phyloP scores from a whole-genome alignment of 2,888 invertebrate genomes.

The Caenorhabditis wallacei region DNA sequence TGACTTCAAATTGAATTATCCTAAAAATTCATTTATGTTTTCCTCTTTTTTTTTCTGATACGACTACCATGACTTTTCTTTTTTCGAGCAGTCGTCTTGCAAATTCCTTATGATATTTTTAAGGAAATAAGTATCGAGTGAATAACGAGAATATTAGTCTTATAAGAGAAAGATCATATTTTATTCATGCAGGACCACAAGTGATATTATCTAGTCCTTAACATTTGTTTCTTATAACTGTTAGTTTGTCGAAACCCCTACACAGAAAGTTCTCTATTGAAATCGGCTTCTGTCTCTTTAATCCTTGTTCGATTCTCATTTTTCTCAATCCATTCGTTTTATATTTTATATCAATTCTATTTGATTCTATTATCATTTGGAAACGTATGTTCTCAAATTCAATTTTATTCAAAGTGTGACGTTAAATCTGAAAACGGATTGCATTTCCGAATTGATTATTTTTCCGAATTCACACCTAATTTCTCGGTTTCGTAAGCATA shows the following conservation, averaged over 20 bases:
- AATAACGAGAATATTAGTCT: too few relatives aligned
- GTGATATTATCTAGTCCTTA: too few relatives aligned
- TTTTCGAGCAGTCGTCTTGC: too few relatives aligned
- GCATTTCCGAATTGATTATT: constrained; percentile 38
- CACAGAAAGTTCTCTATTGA: too few relatives aligned
- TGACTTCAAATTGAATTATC: constrained; percentile 23
- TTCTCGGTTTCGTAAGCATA: not conserved
- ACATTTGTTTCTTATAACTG: too few relatives aligned
- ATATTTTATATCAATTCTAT: not conserved
- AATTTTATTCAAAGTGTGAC: constrained; percentile 1
- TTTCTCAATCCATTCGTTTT: not conserved
- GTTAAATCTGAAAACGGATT: not conserved
- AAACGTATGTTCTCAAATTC: not conserved
- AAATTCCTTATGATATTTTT: too few relatives aligned
- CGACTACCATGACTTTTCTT: not conserved
- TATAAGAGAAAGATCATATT: too few relatives aligned
- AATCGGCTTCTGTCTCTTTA: constrained; percentile 11
- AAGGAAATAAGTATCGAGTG: too few relatives aligned
- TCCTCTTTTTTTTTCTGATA: not conserved
- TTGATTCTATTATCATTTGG: not conserved
- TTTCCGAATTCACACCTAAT: constrained; percentile 5
- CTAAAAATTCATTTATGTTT: constrained; percentile 14
- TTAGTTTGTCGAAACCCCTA: too few relatives aligned
- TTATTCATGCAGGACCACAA: too few relatives aligned
- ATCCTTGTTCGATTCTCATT: not conserved